phyloP scores from a whole-genome alignment of 1,140 invertebrate species.

The Dendroctonus valens region DNA sequence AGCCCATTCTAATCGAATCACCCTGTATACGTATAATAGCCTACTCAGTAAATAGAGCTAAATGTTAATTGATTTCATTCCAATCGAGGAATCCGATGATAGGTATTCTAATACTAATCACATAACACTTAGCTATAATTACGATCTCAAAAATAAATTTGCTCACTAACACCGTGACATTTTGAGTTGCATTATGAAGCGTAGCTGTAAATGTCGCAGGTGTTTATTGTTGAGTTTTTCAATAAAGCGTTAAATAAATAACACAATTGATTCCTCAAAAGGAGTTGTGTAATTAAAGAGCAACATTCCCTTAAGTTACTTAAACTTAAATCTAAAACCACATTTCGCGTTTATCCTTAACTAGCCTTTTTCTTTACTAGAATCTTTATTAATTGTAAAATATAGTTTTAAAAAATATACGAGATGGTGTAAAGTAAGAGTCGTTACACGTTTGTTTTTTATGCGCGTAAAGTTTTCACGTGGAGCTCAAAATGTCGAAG shows the following conservation, averaged over 20 bases:
- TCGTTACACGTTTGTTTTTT: background rate
- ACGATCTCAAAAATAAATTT: background rate
- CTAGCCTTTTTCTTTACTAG: too few relatives aligned
- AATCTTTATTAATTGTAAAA: background rate
- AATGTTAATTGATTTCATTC: background rate
- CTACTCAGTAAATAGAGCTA: background rate
- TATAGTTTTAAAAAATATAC: background rate
- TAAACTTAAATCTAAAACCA: too few relatives aligned
- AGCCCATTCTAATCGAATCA: too few relatives aligned
- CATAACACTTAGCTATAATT: slow-evolving; percentile 1
- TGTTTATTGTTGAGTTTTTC: too few relatives aligned
- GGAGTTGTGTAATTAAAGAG: too few relatives aligned
- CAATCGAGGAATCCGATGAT: background rate
- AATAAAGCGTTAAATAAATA: too few relatives aligned
- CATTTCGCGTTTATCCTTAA: too few relatives aligned
- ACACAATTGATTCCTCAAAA: too few relatives aligned
- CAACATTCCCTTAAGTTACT: too few relatives aligned
- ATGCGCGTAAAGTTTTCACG: background rate
- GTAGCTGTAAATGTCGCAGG: too few relatives aligned
- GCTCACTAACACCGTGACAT: background rate
- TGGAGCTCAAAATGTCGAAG: slow-evolving; percentile 7
- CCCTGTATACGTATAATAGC: too few relatives aligned
- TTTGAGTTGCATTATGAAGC: background rate
- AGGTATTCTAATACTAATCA: slow-evolving; percentile 6
- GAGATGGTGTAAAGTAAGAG: background rate